Evolutionary conservation across 1,140 invertebrate species (phyloP), one percentile per base, ranked within the genome.

Genomic region (Aphelenchoides avenae): DNA sequence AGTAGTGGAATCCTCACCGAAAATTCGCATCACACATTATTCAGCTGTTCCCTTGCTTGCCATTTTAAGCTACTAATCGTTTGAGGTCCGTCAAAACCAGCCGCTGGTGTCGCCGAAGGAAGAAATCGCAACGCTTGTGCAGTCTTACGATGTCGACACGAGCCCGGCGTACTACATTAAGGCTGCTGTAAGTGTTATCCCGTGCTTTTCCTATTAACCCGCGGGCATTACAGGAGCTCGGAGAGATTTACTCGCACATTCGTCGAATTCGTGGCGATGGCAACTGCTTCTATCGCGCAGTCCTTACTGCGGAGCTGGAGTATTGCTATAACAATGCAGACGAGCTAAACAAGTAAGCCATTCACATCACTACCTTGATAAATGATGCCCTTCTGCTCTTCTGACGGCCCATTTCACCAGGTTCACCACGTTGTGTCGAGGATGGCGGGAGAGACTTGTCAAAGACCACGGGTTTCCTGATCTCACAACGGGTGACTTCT

Each of bases 401-500:
- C 37, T n/a, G 18, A 6, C 41, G 26, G 9, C 39, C 37, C 13
- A 52, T 52, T 52, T 39, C 34, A 66, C 36, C 18, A 68, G 66
- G 26, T 52, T 68, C 30, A 55, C 26, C 6, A 36, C 31, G 6
- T 7, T 54, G 3, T 36, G 52, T 51, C 70, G 63, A 70, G 56
- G 37, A 4, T 70, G 69, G 67, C 37, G 60, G 5, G 18, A 29
- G 20, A 37, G 48, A 9, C 40, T 70, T 6, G 5, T 61, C 9
- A n/a, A n/a, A n/a, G 42, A 49, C 6, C 31, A 68, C 22, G 69
- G 66, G n/a, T 71, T 71, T 53, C 69, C 67, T 30, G 67, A 72
- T 24, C 36, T 70, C 1, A 70, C 67, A n/a, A 70, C 67, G 41
- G 67, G 50, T 5, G 67, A 70, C 27, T 70, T 70, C 48, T 70